Base-by-base conservation (phyloP, 2,113 vertebrate genomes). In the Nothocercus julius region DNA sequence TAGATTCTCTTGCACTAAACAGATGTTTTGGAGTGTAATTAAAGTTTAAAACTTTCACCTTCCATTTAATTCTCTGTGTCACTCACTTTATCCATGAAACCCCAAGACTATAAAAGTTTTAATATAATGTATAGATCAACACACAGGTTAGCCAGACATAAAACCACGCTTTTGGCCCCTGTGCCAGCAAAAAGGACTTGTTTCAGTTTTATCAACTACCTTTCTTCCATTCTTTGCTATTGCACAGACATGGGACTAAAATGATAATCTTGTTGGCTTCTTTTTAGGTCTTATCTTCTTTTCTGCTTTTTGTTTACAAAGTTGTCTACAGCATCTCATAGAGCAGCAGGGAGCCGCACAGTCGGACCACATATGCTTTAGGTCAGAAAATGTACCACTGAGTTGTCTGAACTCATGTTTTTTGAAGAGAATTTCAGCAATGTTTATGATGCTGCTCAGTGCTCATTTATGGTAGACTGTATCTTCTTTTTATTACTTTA, bases 21-120 rank as follows among this genome's bases (percentile, higher is more conserved):
- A 92, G 51, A 95, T 91, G 76, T 32, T 86, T 68, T 69, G 44
- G 64, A 77, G 27, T 82, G 54, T 94, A 95, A 93, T 84, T 77
- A 18, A 90, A 89, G 25, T 90, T 82, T 68, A 91, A 80, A 95
- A 91, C 44, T 68, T 95, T 51, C 34, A 80, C 25, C 54, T 84
- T 95, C 36, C 15, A 44, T 82, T 97, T 96, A 73, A 79, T 56
- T 68, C 22, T 91, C 51, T 82, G 16, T 61, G 11, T 68, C 56
- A n/a, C 16, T 92, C 49, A 61, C 25, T 80, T 90, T 86, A 62
- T 90, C 68, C 42, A 61, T 49, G 47, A 91, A 32, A 62, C 38
- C 34, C 8, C 45, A 82, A 62, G 64, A 49, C 36, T 61, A 42
- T 30, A 77, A 93, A 82, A 80, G 78, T 38, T 91, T 87, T 68